Evolutionary conservation across 2,797 vertebrate species (phyloP).

Genomic region (Enteromius viviparus): DNA sequence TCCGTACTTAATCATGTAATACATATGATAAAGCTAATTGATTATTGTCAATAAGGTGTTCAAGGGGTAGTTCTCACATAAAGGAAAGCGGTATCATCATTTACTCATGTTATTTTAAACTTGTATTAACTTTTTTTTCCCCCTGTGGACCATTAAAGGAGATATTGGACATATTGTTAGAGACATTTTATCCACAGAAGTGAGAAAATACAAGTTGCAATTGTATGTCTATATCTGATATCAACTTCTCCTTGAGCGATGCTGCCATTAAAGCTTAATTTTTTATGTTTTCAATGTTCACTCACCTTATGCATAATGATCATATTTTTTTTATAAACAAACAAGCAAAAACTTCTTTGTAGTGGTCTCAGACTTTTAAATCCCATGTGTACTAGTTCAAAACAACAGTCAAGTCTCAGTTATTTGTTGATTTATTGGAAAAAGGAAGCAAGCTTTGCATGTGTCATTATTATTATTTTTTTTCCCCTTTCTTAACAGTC

Average conservation of each 20-base stretch:
- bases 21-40: neutral
- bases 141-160: neutral
- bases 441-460: slow-evolving; percentile 11
- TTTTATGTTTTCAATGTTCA: neutral
- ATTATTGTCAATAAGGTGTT: neutral
- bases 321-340: neutral
- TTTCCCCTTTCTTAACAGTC: slow-evolving; percentile 78
- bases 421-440: neutral
- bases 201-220: neutral
- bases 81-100: neutral
- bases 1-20: neutral
- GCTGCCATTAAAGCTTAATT: neutral
- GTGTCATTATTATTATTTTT: neutral
- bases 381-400: neutral
- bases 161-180: neutral
- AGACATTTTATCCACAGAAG: neutral
- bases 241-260: neutral
- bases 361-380: neutral
- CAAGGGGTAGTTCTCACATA: neutral
- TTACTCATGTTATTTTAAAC: neutral
- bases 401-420: neutral
- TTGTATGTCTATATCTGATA: neutral
- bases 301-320: neutral
- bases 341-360: neutral
- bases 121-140: neutral